Evolutionary conservation across 2,888 invertebrate species (phyloP).

Genomic region (Netelia melanura): DNA sequence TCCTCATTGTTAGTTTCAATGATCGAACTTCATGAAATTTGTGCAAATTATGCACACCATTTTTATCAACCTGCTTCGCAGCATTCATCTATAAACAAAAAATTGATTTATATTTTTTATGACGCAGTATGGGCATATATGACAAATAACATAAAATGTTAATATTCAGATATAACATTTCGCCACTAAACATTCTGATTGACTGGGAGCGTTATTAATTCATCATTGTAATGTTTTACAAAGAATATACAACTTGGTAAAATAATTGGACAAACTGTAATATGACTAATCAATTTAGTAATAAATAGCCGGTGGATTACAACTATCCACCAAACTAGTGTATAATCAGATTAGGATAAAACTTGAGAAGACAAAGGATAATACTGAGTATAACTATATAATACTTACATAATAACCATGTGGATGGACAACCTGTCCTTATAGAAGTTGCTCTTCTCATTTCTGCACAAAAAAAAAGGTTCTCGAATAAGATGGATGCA

Average conservation of each 20-base stretch:
- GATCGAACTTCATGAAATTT: neutral
- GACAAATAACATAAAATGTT: neutral
- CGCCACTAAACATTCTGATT: slow-evolving; percentile 79
- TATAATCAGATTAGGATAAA: too few species aligned
- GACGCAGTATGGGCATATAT: neutral
- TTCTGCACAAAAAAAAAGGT: slow-evolving; percentile 39
- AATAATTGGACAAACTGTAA: neutral
- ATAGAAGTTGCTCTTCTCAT: slow-evolving; percentile 8
- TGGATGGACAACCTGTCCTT: too few species aligned
- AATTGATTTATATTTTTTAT: neutral
- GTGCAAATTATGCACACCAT: neutral
- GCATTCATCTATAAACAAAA: neutral
- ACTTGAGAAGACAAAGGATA: too few species aligned
- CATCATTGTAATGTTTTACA: slow-evolving; percentile 72
- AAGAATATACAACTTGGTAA: slow-evolving; percentile 1
- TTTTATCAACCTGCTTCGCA: neutral
- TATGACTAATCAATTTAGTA: neutral
- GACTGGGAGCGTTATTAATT: slow-evolving; percentile 77
- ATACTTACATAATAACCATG: too few species aligned
- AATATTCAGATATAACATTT: slow-evolving; percentile 71
- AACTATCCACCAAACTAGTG: too few species aligned
- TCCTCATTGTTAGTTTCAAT: neutral
- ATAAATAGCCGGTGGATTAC: too few species aligned
- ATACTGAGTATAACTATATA: too few species aligned
- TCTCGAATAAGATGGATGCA: neutral